Evolutionary conservation across 1,140 invertebrate species (phyloP), one percentile per base, ranked within the genome.

Genomic region (Kradibia gibbosae): DNA sequence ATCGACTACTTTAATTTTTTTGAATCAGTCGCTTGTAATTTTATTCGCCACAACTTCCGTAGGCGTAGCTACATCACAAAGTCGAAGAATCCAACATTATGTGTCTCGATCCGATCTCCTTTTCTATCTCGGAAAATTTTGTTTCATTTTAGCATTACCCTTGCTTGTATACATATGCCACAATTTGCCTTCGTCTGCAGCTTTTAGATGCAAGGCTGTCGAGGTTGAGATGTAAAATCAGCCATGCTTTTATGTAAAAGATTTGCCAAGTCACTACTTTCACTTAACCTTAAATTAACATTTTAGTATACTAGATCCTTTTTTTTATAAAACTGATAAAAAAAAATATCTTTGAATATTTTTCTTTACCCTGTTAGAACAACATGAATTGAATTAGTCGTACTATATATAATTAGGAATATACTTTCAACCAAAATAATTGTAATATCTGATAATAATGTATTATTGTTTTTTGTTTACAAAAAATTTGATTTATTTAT

Each of bases 61-160:
- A 25, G 39, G 20, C 25, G 22, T 20, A 48, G 34, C 28, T 36
- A 10, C 7, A 15, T 36, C 20, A n/a, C 17, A 2, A 20, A 42
- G 34, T 17, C 36, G 22, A 25, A n/a, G 65, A 67, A 17, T 5
- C 5, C 13, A 28, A 4, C 50, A 36, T 74, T 36, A 39, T n/a
- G 31, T 5, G 28, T 34, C 57, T 55, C 48, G 73, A 75, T 75
- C 73, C 8, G 34, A 39, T 60, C 39, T 57, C 22, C 34, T 75
- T 75, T 57, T 42, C 53, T 53, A 22, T 53, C 36, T 53, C 31
- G 34, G 34, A 75, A 57, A 60, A 57, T 55, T 60, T 75, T 57
- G 8, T 42, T 36, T 53, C 10, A 34, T 22, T 4, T 71, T 45
- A n/a, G 10, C n/a, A 20, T 42, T n/a, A n/a, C 34, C 48, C 15